These are phyloP conservation scores for Ennomos fuscantarius DNA, from an alignment of 2,888 invertebrate genomes.

Conservation along the genomic window DNA sequence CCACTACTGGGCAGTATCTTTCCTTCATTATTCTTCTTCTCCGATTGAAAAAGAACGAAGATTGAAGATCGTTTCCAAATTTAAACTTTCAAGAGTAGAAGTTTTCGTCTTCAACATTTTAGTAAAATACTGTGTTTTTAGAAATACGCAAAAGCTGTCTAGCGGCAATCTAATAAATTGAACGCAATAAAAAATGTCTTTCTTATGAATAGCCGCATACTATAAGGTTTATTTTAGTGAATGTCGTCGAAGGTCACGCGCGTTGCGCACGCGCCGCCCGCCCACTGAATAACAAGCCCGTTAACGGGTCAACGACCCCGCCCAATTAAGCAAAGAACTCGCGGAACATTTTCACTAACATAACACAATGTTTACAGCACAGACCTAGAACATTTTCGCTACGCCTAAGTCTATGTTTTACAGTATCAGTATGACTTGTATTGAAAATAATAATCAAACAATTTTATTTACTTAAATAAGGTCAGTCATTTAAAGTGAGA, in stretches of 20 bases:
- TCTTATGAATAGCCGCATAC: not conserved
- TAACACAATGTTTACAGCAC: slow-evolving; percentile 7
- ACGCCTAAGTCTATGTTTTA: no score
- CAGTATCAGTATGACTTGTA: not conserved
- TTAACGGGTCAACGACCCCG: slow-evolving; percentile 60
- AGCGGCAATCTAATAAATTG: no score
- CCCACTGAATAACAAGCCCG: slow-evolving; percentile 66
- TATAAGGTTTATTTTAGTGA: slow-evolving; percentile 51
- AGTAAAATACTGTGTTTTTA: no score
- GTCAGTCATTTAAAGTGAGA: not conserved
- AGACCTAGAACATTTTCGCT: no score
- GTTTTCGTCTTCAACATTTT: no score
- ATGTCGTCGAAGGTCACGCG: slow-evolving; percentile 70
- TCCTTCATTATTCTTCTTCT: no score
- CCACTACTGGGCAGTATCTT: no score
- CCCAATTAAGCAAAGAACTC: slow-evolving; percentile 41
- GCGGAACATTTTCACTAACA: slow-evolving; percentile 7
- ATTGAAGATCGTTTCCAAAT: no score
- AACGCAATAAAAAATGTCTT: no score
- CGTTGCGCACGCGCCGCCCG: slow-evolving; percentile 64
- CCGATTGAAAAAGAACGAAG: no score
- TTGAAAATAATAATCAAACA: slow-evolving; percentile 11
- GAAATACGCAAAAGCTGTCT: no score
- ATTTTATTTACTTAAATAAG: not conserved
- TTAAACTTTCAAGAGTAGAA: no score